A percentile compares a stretch with the other conserved stretches of the same genome.
Conservation (phyloP, 2,888 invertebrate species). For the Aspidiotus destructor region DNA sequence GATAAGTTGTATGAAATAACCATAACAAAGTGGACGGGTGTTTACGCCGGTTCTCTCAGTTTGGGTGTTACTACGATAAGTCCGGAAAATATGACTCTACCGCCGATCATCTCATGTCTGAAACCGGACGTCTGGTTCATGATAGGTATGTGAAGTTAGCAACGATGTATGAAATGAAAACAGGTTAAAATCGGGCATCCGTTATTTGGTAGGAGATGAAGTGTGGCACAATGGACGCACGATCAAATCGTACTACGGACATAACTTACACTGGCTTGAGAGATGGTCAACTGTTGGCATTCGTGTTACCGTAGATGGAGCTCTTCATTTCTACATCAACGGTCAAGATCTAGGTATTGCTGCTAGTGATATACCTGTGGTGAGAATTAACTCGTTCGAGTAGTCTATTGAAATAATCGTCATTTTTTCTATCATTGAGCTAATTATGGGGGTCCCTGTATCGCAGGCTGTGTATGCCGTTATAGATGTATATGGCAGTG, state of each 20-base stretch:
- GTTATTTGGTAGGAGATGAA: slow-evolving; percentile 52
- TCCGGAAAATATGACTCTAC: slow-evolving; percentile 49
- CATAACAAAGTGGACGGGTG: slow-evolving; percentile 51
- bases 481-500: slow-evolving; percentile 79
- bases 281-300: slow-evolving; percentile 69
- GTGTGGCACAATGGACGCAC: slow-evolving; percentile 57
- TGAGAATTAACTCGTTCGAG: slow-evolving; percentile 40
- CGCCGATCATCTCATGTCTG: slow-evolving; percentile 23
- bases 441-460: slow-evolving; percentile 6
- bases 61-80: slow-evolving; percentile 61
- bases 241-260: slow-evolving; percentile 58
- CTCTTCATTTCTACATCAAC: slow-evolving; percentile 66
- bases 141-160: slow-evolving; percentile 25
- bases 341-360: slow-evolving; percentile 69
- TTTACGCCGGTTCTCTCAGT: slow-evolving; percentile 63
- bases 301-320: slow-evolving; percentile 58
- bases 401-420: neutral
- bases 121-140: slow-evolving; percentile 34
- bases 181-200: neutral
- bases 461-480: slow-evolving; percentile 79
- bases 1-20: slow-evolving; percentile 70
- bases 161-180: neutral
- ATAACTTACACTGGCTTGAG: slow-evolving; percentile 69
- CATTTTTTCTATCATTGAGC: neutral
- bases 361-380: slow-evolving; percentile 67